Conservation (phyloP, 2,113 vertebrate genomes). For the Kobus ellipsiprymnus region DNA sequence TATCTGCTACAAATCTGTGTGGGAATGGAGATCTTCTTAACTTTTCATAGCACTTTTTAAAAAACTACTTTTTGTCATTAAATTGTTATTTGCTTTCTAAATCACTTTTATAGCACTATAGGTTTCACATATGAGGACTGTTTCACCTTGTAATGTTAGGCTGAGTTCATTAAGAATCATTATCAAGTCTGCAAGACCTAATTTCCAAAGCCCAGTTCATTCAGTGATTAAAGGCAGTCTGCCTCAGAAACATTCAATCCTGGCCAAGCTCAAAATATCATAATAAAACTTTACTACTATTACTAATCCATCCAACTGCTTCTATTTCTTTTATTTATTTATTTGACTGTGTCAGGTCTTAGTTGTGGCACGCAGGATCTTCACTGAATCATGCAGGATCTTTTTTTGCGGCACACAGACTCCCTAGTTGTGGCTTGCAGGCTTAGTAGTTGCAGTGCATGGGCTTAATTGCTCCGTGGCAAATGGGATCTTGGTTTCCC, state of each 20-base stretch:
- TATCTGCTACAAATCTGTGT: background rate
- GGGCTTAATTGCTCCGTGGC: background rate
- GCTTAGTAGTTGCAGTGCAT: background rate
- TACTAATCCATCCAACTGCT: background rate
- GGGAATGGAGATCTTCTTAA: background rate
- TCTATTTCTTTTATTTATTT: background rate
- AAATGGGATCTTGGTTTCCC: background rate
- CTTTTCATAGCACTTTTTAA: background rate
- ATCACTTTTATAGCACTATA: background rate
- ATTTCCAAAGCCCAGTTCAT: conserved; percentile 15
- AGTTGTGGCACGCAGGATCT: background rate
- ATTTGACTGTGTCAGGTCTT: background rate
- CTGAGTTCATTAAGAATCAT: conserved; percentile 6
- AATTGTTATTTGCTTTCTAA: background rate
- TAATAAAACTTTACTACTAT: background rate
- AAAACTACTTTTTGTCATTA: conserved; percentile 21
- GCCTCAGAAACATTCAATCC: background rate
- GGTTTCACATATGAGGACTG: background rate
- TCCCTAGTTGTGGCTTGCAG: background rate
- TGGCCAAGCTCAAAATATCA: conserved; percentile 7
- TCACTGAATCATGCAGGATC: background rate
- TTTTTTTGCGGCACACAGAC: background rate
- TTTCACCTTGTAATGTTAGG: background rate
- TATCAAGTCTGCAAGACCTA: background rate
- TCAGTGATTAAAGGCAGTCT: background rate